A percentile compares a stretch with the other conserved stretches of the same genome.
phyloP scores from a whole-genome alignment of 2,113 vertebrate species.

The Eira barbara region DNA sequence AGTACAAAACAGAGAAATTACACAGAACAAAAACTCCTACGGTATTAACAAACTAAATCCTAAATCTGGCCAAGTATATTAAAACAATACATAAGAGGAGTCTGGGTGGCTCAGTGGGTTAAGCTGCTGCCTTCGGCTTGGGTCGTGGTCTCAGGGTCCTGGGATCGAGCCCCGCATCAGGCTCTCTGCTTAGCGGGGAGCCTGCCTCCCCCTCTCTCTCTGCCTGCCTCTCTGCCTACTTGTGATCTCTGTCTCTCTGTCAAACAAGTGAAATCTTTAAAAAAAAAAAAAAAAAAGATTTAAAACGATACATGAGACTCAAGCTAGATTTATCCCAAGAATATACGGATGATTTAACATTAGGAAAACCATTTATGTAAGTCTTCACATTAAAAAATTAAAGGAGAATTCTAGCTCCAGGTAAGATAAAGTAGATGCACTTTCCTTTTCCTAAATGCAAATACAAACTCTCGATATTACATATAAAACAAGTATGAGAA shows the following conservation, averaged over 20 bases:
- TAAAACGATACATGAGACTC: background rate
- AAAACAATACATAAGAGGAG: background rate
- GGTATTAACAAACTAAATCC: background rate
- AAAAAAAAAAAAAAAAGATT: background rate
- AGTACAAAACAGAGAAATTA: background rate
- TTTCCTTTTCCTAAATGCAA: background rate
- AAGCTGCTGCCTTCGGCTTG: too few relatives aligned
- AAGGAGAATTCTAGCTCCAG: background rate
- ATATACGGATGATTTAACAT: background rate
- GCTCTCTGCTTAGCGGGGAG: too few relatives aligned
- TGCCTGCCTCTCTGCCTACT: too few relatives aligned
- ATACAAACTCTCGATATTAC: background rate
- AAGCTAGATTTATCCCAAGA: background rate
- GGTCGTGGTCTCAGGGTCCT: too few relatives aligned
- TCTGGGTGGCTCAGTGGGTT: too few relatives aligned
- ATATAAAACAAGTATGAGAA: background rate
- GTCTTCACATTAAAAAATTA: slow-evolving; percentile 6
- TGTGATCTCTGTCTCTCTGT: too few relatives aligned
- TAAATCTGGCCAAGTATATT: background rate
- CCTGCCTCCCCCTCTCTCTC: too few relatives aligned
- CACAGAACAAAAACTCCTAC: background rate
- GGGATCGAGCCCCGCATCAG: too few relatives aligned
- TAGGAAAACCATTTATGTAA: background rate
- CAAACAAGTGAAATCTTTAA: too few relatives aligned
- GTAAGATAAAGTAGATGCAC: background rate